Base-by-base conservation (phyloP, 2,113 vertebrate species). In the Miniopterus natalensis region DNA sequence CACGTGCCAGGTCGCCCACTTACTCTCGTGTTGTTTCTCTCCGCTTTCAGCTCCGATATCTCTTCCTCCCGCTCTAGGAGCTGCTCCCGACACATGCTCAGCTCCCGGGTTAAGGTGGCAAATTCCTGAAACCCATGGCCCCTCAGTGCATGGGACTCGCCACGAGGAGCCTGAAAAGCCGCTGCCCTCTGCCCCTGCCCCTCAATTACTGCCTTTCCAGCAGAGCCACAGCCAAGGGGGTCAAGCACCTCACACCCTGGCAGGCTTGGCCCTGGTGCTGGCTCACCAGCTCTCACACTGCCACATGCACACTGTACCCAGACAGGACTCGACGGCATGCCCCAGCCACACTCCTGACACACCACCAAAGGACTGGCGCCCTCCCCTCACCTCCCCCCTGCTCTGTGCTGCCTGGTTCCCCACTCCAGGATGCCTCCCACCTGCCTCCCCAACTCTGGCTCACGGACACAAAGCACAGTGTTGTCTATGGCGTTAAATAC, bases 61-160 rank as follows among this genome's bases (percentile, higher is more conserved):
- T 99, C 99, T 97, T 99, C 99, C 96, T 99, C 99, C 96, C 99
- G 99, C 98, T 99, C 99, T 97, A 99, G 98, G 97, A 99, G 99
- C 98, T 99, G 99, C 98, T 99, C 99, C 95, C 99, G 98, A 98
- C 99, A 99, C 63, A 98, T 98, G 94, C 99, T 99, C 96, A 99
- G 99, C 98, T 99, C 99, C 98, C 99, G 99, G 0, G 99, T 99
- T 97, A 99, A 98, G 25, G 99, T 99, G n/a, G 99, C 99, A 98
- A 99, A 99, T 99, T 99, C 99, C 99, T 99, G 98, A 27, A 90
- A 97, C 75, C 92, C 96, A 66, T 59, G n/a, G 29, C 42, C 15
- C 70, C 85, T 95, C 68, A 95, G 90, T 73, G 36, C 59, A 42
- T 9, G 14, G 45, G 18, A 59, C 45, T 74, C 14, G 12, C 8